Conservation (phyloP, 2,888 invertebrate species). For the Drosophila pseudotakahashii region DNA sequence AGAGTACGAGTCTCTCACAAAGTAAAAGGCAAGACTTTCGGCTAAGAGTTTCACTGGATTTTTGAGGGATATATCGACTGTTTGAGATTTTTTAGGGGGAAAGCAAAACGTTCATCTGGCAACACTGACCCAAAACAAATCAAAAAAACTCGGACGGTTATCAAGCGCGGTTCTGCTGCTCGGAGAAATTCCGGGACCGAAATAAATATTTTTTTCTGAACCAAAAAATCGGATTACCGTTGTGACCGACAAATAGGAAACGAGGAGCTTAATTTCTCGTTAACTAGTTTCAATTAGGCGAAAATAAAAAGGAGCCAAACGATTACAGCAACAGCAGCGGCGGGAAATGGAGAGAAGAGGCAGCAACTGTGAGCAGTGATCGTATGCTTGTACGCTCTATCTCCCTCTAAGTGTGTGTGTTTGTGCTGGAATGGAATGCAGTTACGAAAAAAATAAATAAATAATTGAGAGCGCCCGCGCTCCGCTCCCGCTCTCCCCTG, state of each 20-base stretch:
- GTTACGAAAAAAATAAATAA: constrained; percentile 80
- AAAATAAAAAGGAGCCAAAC: constrained; percentile 29
- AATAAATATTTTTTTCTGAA: constrained; percentile 7
- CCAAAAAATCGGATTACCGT: constrained; percentile 1
- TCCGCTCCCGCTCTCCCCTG: constrained; percentile 12
- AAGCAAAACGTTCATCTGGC: background rate
- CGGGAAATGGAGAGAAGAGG: constrained; percentile 35
- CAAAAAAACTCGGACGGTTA: constrained; percentile 3
- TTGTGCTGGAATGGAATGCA: constrained; percentile 82
- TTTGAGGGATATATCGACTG: too few relatives aligned
- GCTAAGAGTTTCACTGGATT: too few relatives aligned
- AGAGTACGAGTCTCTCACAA: too few relatives aligned
- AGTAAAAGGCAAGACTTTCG: too few relatives aligned
- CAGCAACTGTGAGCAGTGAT: constrained; percentile 50
- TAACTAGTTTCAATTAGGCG: constrained; percentile 72
- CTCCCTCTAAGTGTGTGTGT: constrained; percentile 44
- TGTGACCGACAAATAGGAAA: background rate
- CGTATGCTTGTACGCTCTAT: constrained; percentile 42
- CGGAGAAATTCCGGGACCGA: background rate
- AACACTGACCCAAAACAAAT: background rate
- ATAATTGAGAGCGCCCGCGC: constrained; percentile 72
- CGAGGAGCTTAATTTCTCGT: constrained; percentile 40
- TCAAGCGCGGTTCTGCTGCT: constrained; percentile 6
- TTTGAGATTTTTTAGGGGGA: too few relatives aligned
- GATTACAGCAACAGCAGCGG: constrained; percentile 26